Conservation (phyloP, 2,797 vertebrate species). For the Chloroceryle amazona region DNA sequence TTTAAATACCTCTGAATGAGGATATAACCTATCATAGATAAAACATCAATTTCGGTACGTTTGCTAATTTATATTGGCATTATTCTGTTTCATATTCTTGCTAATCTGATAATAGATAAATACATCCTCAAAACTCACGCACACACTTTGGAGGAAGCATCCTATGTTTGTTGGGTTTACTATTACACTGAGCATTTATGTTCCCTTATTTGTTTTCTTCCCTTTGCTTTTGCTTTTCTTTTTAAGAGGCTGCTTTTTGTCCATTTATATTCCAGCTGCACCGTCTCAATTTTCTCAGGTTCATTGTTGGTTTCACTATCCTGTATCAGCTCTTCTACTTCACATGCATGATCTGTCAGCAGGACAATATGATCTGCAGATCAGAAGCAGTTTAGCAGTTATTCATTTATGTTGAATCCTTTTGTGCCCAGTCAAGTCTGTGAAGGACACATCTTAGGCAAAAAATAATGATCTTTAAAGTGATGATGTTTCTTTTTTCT, state of each 20-base stretch:
- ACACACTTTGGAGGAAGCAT: not conserved
- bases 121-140: not conserved
- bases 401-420: constrained; percentile 31
- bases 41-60: not conserved
- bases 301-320: constrained; percentile 29
- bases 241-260: not conserved
- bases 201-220: not conserved
- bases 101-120: not conserved
- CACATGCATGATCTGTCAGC: constrained; percentile 35
- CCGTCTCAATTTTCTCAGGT: constrained; percentile 40
- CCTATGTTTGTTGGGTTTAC: not conserved
- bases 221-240: not conserved
- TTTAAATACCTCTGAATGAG: constrained; percentile 35
- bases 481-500: not conserved
- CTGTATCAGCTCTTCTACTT: constrained; percentile 35
- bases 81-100: not conserved
- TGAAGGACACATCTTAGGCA: constrained; percentile 39
- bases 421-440: constrained; percentile 42
- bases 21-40: not conserved
- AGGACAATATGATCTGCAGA: constrained; percentile 47
- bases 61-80: not conserved
- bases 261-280: constrained; percentile 30
- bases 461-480: constrained; percentile 5
- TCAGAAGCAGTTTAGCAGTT: constrained; percentile 32
- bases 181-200: not conserved